Evolutionary conservation across 2,113 vertebrate genomes (phyloP).

Genomic region (Pomatostomus ruficeps): DNA sequence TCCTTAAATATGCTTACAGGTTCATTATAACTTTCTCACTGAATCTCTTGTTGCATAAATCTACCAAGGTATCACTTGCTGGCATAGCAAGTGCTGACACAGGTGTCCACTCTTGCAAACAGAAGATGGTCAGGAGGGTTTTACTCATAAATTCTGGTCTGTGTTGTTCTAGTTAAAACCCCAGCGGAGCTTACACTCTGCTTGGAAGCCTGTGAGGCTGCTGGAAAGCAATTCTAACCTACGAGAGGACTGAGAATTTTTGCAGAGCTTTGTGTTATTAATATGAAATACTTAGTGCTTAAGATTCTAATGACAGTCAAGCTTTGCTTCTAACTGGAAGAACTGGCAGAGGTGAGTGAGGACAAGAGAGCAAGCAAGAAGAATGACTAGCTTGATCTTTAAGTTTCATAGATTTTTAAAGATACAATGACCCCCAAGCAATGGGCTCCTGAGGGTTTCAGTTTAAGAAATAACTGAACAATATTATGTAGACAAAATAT

Average conservation of each 20-base stretch:
- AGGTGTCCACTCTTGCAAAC: neutral
- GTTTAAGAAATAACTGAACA: neutral
- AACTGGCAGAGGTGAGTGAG: neutral
- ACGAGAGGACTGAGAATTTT: neutral
- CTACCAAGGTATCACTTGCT: neutral
- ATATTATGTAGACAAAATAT: neutral
- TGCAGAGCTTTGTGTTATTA: neutral
- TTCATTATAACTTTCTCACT: conserved; percentile 31
- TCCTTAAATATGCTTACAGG: neutral
- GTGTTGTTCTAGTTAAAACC: neutral
- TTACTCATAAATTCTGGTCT: neutral
- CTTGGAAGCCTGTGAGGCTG: neutral
- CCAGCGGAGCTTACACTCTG: neutral
- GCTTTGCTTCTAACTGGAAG: neutral
- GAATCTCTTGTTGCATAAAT: neutral
- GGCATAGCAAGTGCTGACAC: neutral
- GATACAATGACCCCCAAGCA: neutral
- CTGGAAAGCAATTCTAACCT: neutral
- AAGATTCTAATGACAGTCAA: neutral
- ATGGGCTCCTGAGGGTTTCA: neutral
- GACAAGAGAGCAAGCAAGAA: neutral
- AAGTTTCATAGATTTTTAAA: neutral
- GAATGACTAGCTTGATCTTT: neutral
- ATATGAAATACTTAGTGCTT: neutral
- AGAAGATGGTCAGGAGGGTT: neutral